Evolutionary conservation across 1,140 invertebrate genomes (phyloP).

Genomic region (Pararge aegeria): DNA sequence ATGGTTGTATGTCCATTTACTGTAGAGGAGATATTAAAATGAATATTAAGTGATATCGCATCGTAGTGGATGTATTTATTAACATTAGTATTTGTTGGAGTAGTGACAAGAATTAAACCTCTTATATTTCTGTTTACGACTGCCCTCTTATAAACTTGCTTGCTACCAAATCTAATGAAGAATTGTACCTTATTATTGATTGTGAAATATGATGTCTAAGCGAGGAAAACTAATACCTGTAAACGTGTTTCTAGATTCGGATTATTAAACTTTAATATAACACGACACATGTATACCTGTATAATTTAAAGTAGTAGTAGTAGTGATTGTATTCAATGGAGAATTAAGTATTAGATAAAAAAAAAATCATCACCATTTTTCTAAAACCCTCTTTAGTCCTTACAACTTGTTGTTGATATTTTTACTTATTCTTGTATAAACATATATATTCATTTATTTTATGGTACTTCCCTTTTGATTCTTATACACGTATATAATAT

Average conservation of each 20-base stretch:
- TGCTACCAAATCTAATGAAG: no score
- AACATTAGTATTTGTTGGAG: conserved; percentile 50
- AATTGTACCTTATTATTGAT: not conserved
- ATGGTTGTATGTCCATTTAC: conserved; percentile 75
- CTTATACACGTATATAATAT: conserved; percentile 7
- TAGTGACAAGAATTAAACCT: conserved; percentile 54
- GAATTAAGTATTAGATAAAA: conserved; percentile 1
- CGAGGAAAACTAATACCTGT: conserved; percentile 2
- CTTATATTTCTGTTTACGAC: not conserved
- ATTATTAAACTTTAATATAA: conserved; percentile 22
- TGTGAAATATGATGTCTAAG: not conserved
- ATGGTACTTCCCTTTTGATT: not conserved
- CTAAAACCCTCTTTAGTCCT: conserved; percentile 9
- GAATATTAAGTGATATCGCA: conserved; percentile 47
- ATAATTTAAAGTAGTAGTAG: conserved; percentile 40
- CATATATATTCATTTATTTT: not conserved
- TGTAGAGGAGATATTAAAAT: conserved; percentile 48
- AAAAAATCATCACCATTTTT: conserved; percentile 14
- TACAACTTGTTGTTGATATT: conserved; percentile 2
- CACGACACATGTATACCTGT: conserved; percentile 44
- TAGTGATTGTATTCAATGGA: conserved; percentile 7
- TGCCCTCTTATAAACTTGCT: conserved; percentile 7
- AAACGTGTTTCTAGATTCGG: conserved; percentile 36
- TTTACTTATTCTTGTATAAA: not conserved
- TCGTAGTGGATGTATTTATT: conserved; percentile 30